These are phyloP conservation scores for Girardinichthys multiradiatus DNA, from an alignment of 2,113 vertebrate species.

Conservation along the genomic window DNA sequence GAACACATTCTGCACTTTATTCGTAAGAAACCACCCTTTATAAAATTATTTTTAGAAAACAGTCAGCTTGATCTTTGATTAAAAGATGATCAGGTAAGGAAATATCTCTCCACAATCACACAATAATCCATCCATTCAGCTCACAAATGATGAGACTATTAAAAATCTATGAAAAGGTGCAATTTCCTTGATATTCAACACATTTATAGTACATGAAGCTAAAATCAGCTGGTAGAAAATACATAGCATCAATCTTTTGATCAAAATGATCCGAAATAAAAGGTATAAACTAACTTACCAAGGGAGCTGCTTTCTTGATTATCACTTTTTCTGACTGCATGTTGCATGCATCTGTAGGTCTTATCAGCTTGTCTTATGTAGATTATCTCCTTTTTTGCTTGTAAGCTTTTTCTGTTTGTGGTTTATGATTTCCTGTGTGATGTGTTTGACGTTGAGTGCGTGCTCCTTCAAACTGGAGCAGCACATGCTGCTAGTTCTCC, in stretches of 20 bases:
- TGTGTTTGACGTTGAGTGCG: accelerated
- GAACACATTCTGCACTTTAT: slow-evolving; percentile 3
- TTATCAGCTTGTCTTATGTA: neutral
- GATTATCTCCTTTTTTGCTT: too few relatives aligned
- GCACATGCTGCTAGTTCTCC: too few relatives aligned
- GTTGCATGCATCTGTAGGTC: too few relatives aligned
- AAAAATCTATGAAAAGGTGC: neutral
- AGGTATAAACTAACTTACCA: slow-evolving; percentile 27
- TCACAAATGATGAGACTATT: neutral
- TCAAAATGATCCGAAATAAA: neutral
- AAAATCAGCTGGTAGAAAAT: neutral
- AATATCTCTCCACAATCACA: neutral
- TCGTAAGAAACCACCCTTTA: neutral
- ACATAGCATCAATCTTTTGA: neutral
- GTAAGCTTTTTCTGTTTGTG: neutral
- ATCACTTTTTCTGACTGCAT: neutral
- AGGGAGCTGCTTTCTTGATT: neutral
- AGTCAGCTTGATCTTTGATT: neutral
- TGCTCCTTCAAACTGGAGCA: too few relatives aligned
- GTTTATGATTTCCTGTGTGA: neutral
- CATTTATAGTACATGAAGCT: neutral
- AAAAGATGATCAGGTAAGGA: neutral
- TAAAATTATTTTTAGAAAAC: neutral
- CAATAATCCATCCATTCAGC: neutral
- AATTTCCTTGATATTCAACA: neutral